Evolutionary conservation across 2,797 vertebrate genomes (phyloP).

Genomic region (Eupleurogrammus muticus): DNA sequence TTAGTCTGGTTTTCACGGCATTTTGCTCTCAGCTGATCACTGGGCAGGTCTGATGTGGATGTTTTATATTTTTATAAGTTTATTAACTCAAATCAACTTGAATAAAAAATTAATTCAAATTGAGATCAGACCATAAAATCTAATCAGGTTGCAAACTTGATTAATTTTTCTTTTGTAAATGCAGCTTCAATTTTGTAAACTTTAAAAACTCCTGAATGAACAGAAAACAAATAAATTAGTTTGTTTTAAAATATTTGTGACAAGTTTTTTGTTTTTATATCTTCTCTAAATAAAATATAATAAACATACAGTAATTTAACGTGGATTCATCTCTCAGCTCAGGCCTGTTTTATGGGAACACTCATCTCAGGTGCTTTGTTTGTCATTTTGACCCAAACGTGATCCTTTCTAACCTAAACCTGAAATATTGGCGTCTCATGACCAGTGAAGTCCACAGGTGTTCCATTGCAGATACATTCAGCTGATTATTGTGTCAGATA

Average conservation of each 20-base stretch:
- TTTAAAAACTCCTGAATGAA: conserved; percentile 1
- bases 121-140: neutral
- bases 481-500: too few relatives aligned
- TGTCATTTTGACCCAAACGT: too few relatives aligned
- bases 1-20: neutral
- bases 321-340: too few relatives aligned
- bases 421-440: too few relatives aligned
- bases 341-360: too few relatives aligned
- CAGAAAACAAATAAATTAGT: conserved; percentile 30
- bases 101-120: neutral
- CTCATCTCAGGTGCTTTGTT: too few relatives aligned
- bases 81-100: conserved; percentile 7
- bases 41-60: neutral
- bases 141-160: neutral
- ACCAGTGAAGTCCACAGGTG: too few relatives aligned
- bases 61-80: conserved; percentile 54
- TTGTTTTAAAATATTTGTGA: conserved; percentile 23
- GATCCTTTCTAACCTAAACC: too few relatives aligned
- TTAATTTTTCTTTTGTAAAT: conserved; percentile 3
- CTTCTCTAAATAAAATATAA: too few relatives aligned
- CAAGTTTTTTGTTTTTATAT: neutral
- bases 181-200: conserved; percentile 38
- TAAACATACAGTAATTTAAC: too few relatives aligned
- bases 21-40: conserved; percentile 1
- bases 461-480: too few relatives aligned